Conservation (phyloP, 2,888 invertebrate species). For the Aleiodes alternator region DNA sequence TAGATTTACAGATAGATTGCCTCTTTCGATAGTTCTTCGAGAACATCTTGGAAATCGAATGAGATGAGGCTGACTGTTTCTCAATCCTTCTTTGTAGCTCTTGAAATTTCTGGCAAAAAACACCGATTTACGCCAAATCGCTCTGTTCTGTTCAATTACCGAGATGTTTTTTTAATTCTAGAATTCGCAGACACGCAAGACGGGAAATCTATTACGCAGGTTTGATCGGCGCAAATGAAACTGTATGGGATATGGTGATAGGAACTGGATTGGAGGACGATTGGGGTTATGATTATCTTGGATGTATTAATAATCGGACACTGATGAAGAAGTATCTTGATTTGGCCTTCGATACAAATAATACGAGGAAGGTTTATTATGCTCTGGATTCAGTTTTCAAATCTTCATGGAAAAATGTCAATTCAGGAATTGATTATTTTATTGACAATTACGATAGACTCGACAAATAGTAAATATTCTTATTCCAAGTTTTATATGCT, state of each 20-base stretch:
- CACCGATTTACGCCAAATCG: too few relatives aligned
- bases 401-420: conserved; percentile 28
- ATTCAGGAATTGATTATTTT: conserved; percentile 42
- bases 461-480: conserved; percentile 31
- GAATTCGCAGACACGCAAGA: background rate
- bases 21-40: too few relatives aligned
- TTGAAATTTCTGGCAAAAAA: too few relatives aligned
- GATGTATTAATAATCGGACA: conserved; percentile 38
- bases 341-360: conserved; percentile 32
- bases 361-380: conserved; percentile 2
- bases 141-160: too few relatives aligned
- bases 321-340: conserved; percentile 40
- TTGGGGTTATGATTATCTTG: conserved; percentile 28
- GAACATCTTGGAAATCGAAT: too few relatives aligned
- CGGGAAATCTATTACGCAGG: conserved; percentile 39
- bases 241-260: conserved; percentile 39
- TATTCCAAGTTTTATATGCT: too few relatives aligned
- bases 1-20: too few relatives aligned
- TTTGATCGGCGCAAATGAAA: conserved; percentile 29
- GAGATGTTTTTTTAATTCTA: background rate
- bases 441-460: conserved; percentile 39
- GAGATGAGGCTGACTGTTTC: too few relatives aligned
- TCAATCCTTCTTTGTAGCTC: too few relatives aligned
- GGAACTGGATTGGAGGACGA: background rate
- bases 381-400: conserved; percentile 28